Evolutionary conservation across 2,888 invertebrate species (phyloP), one percentile per base, ranked within the genome.

Genomic region (Thymelicus lineola): DNA sequence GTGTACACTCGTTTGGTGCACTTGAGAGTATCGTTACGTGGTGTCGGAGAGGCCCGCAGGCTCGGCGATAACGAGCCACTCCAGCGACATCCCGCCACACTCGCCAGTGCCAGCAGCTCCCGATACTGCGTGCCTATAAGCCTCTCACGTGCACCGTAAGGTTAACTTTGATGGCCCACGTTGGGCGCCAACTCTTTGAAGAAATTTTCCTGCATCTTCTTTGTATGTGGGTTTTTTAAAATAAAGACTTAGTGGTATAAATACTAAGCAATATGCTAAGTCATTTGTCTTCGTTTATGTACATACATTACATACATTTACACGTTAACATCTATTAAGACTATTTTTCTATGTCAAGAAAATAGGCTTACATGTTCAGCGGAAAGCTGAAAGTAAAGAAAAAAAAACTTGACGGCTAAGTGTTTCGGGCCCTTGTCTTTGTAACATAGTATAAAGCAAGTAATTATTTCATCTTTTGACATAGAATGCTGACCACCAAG

Each of bases 1-100:
- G 53, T 38, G 68, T 67, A 36, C 58, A 67, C 72, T 72, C 70
- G 60, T 70, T 66, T 65, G 71, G 72, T 64, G 72, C 76, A 74
- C 76, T 79, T 73, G 73, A 78, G 71, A 70, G 76, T 73, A 74
- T 77, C 74, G 74, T 74, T 75, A 75, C 74, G 74, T 73, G 77
- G 75, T 74, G 77, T 75, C 76, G 77, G 74, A 76, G 77, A 74
- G 74, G 66, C 71, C 65, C 68, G 70, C 75, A 61, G 73, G 73
- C 69, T 74, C 77, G 73, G 76, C 76, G 75, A 77, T 82, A 83
- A 82, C 82, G 80, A 82, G 80, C 80, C 79, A 77, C 82, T 82
- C 71, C 75, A 77, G 72, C 71, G 45, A 62, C 62, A 68, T 38
- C 68, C 38, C n/a, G 58, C 35, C 58, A n/a, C 17, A 28, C 38